phyloP scores from a whole-genome alignment of 2,888 invertebrate genomes.

The Drosophila dives region DNA sequence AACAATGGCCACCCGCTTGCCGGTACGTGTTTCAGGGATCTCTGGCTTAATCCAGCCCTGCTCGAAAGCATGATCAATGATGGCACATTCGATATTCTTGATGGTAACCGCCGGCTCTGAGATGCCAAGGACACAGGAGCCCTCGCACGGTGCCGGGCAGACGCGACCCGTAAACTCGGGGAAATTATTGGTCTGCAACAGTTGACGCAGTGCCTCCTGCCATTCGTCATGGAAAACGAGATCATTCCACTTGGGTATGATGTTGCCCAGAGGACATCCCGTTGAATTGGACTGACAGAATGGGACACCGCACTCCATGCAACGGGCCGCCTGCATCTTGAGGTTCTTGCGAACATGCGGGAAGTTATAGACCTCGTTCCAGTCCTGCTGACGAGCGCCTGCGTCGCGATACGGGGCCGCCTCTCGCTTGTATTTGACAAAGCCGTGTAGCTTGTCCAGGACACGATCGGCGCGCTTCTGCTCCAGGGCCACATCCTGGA shows the following conservation, averaged over 20 bases:
- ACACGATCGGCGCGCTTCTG: conserved; percentile 93
- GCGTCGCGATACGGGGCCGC: conserved; percentile 93
- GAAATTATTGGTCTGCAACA: conserved; percentile 99
- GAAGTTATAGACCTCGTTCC: conserved; percentile 98
- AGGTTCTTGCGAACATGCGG: conserved; percentile 94
- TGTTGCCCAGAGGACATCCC: conserved; percentile 99
- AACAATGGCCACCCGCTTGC: conserved; percentile 94
- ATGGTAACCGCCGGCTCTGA: conserved; percentile 98
- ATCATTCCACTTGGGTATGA: conserved; percentile 99
- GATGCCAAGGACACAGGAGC: conserved; percentile 98
- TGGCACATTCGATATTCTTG: conserved; percentile 99
- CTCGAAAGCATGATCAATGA: conserved; percentile 99
- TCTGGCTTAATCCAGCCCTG: conserved; percentile 96
- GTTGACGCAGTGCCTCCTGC: conserved; percentile 95
- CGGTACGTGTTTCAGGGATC: conserved; percentile 90
- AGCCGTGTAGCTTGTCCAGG: conserved; percentile 94
- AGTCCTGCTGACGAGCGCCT: conserved; percentile 94
- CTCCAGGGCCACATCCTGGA: conserved; percentile 91
- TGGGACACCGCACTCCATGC: conserved; percentile 99
- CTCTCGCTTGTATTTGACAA: conserved; percentile 98
- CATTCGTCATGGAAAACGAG: conserved; percentile 97
- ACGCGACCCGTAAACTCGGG: conserved; percentile 98
- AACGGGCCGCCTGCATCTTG: conserved; percentile 95
- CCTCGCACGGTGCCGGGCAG: conserved; percentile 99
- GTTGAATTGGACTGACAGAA: conserved; percentile 96